Conservation (phyloP, 2,888 invertebrate species). For the Synanthedon formicaeformis region DNA sequence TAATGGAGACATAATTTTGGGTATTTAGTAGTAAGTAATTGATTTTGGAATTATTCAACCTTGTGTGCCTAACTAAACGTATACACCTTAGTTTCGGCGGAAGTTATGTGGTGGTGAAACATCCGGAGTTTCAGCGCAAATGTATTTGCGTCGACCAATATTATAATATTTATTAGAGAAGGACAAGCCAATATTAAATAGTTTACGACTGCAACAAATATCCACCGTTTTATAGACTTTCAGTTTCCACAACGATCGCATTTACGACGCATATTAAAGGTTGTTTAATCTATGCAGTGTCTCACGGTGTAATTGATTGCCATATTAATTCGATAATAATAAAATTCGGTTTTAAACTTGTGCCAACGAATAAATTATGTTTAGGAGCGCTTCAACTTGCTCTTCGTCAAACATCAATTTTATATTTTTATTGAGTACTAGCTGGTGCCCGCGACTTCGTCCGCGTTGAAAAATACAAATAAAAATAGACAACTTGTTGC, state of each 20-base stretch:
- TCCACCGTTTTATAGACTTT: constrained; percentile 32
- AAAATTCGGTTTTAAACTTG: too few relatives aligned
- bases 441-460: too few relatives aligned
- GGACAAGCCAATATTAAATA: constrained; percentile 20
- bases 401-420: too few relatives aligned
- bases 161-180: not conserved
- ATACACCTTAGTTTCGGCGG: not conserved
- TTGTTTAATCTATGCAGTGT: constrained; percentile 22
- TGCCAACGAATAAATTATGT: too few relatives aligned
- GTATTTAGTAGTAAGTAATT: too few relatives aligned
- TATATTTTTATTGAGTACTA: too few relatives aligned
- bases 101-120: constrained; percentile 3
- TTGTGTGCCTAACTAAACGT: too few relatives aligned
- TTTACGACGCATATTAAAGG: constrained; percentile 25
- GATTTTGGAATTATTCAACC: too few relatives aligned
- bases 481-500: too few relatives aligned
- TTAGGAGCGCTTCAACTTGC: too few relatives aligned
- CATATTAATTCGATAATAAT: not conserved
- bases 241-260: constrained; percentile 20
- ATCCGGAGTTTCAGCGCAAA: not conserved
- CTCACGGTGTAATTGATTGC: constrained; percentile 16
- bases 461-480: too few relatives aligned
- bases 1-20: too few relatives aligned
- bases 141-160: constrained; percentile 1
- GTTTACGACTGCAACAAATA: constrained; percentile 46